Percentiles rank a stretch among this genome's conserved stretches.
These are phyloP conservation scores for Turritopsis dohrnii DNA, from an alignment of 30 jellyfish, hydroid and myxozoan genomes.

Conservation along the genomic window DNA sequence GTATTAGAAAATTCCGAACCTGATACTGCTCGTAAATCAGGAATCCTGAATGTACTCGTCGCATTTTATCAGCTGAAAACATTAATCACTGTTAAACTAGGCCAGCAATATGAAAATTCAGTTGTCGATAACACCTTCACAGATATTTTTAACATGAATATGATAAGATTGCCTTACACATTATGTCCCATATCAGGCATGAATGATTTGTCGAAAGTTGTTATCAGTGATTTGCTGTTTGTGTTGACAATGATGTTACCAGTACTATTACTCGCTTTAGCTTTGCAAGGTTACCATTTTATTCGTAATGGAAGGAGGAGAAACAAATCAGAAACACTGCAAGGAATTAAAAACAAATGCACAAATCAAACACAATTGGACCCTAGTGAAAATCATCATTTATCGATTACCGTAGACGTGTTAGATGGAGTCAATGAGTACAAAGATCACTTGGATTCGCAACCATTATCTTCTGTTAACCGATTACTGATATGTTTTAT, in stretches of 20 bases:
- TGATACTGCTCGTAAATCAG: background rate
- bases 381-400: background rate
- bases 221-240: background rate
- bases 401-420: background rate
- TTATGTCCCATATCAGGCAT: background rate
- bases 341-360: no score
- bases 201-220: background rate
- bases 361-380: background rate
- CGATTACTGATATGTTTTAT: background rate
- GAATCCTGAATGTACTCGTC: background rate
- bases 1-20: background rate
- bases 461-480: background rate
- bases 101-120: background rate
- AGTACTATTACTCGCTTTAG: background rate
- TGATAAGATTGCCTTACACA: background rate
- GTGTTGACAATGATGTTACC: background rate
- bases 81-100: background rate
- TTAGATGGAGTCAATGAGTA: background rate
- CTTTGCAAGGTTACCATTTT: background rate
- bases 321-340: background rate
- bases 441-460: background rate
- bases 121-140: background rate
- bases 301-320: background rate
- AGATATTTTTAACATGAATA: background rate
- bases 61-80: constrained; percentile 6